phyloP scores from a whole-genome alignment of 1,140 invertebrate species.

The Anoplolepis gracilipes region DNA sequence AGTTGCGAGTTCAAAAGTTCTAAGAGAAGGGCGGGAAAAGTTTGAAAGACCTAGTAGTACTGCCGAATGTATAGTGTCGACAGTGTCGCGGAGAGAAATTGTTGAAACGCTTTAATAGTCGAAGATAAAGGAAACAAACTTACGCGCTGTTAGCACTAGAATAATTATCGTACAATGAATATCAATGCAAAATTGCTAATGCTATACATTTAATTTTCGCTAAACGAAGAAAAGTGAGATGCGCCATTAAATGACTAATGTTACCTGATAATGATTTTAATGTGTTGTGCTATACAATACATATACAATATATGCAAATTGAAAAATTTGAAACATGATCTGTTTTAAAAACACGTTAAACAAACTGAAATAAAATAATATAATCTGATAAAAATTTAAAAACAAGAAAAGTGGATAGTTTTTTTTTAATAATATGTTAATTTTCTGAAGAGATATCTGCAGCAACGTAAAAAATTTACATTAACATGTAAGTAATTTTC shows the following conservation, averaged over 20 bases:
- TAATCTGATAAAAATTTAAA: background rate
- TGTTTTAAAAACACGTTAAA: background rate
- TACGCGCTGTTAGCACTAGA: background rate
- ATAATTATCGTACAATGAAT: background rate
- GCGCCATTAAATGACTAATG: too few relatives aligned
- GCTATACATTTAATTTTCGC: background rate
- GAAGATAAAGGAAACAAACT: conserved; percentile 31
- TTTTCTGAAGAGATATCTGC: background rate
- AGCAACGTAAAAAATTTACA: background rate
- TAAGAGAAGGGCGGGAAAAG: conserved; percentile 25
- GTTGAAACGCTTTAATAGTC: conserved; percentile 50
- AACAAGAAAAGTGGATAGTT: background rate
- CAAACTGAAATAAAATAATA: background rate
- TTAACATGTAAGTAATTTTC: background rate
- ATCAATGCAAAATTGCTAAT: background rate
- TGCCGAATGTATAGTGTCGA: background rate
- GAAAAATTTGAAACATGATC: background rate
- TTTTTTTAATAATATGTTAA: background rate
- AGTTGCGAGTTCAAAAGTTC: conserved; percentile 46
- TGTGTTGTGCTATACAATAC: too few relatives aligned
- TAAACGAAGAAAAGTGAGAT: background rate
- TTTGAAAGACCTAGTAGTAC: conserved; percentile 24
- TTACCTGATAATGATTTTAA: too few relatives aligned
- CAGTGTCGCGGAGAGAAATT: conserved; percentile 25
- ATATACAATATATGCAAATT: too few relatives aligned